A percentile compares a stretch with the other conserved stretches of the same genome.
Evolutionary conservation across 2,113 vertebrate species (phyloP).

Genomic region (Engraulis encrasicolus): DNA sequence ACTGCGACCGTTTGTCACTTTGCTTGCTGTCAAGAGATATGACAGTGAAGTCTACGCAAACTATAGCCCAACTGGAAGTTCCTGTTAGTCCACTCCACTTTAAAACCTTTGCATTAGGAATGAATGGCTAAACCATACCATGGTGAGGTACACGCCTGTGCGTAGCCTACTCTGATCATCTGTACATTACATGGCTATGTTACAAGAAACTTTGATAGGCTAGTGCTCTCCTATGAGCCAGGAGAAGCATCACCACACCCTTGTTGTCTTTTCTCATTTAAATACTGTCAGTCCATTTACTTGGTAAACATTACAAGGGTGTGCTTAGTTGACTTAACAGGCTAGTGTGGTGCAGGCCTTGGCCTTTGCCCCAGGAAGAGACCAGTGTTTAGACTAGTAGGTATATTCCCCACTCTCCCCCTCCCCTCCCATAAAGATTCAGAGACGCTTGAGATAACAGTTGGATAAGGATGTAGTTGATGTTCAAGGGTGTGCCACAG

Average conservation of each 20-base stretch:
- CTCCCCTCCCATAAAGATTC: background rate
- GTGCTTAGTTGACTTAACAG: conserved; percentile 69
- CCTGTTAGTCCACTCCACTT: background rate
- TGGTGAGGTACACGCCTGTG: too few species aligned
- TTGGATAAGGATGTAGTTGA: conserved; percentile 1
- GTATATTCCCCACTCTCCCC: background rate
- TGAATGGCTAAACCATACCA: too few species aligned
- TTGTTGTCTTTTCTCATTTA: too few species aligned
- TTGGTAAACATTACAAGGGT: conserved; percentile 49
- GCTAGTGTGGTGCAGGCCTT: conserved; percentile 29
- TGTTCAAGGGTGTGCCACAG: background rate
- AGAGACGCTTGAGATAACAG: background rate
- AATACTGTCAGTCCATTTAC: too few species aligned
- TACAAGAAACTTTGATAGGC: background rate
- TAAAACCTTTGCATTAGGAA: background rate
- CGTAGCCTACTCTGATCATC: too few species aligned
- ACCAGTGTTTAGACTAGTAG: background rate
- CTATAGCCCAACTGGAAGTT: background rate
- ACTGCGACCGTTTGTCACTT: background rate
- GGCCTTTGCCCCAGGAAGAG: conserved; percentile 21
- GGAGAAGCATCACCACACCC: too few species aligned
- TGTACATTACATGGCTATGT: too few species aligned
- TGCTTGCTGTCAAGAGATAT: background rate
- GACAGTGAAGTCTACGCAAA: background rate
- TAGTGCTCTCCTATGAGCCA: background rate